Evolutionary conservation across 2,888 invertebrate genomes (phyloP).

Genomic region (Acrobeloides nanus): DNA sequence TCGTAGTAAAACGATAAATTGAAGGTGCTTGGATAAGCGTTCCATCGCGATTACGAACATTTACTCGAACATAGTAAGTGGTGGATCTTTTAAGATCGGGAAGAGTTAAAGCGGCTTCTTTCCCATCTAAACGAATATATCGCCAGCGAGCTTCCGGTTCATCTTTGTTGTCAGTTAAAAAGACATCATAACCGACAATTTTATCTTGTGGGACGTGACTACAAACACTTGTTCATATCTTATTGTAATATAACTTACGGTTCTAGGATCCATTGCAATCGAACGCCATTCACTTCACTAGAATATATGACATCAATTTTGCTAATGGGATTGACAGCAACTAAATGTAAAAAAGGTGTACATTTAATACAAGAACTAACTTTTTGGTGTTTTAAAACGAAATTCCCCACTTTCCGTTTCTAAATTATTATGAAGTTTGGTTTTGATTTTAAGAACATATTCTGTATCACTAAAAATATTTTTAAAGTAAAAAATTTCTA

Average conservation of each 20-base stretch:
- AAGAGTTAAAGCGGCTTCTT: conserved; percentile 33
- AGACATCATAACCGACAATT: conserved; percentile 48
- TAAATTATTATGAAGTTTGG: conserved; percentile 32
- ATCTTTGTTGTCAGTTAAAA: conserved; percentile 40
- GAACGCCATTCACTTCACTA: conserved; percentile 46
- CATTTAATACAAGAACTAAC: conserved; percentile 2
- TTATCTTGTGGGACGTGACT: conserved; percentile 29
- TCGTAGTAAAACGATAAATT: conserved; percentile 49
- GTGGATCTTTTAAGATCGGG: conserved; percentile 39
- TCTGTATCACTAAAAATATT: conserved; percentile 45
- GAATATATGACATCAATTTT: conserved; percentile 53
- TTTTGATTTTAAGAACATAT: conserved; percentile 45
- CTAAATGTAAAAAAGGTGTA: conserved; percentile 20
- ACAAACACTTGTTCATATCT: conserved; percentile 8
- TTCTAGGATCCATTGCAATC: conserved; percentile 51
- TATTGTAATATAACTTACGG: conserved; percentile 19
- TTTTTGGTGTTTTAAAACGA: conserved; percentile 27
- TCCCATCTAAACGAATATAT: conserved; percentile 29
- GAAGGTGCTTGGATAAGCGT: conserved; percentile 36
- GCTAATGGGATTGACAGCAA: conserved; percentile 41
- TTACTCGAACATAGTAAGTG: conserved; percentile 45
- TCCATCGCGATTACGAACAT: conserved; percentile 40
- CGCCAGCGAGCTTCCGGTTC: conserved; percentile 34
- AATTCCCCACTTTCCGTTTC: conserved; percentile 47
- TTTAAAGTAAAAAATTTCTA: conserved; percentile 1